A percentile compares a stretch with the other conserved stretches of the same genome.
Conservation (phyloP, 2,888 invertebrate genomes). For the Apotomis capreana region DNA sequence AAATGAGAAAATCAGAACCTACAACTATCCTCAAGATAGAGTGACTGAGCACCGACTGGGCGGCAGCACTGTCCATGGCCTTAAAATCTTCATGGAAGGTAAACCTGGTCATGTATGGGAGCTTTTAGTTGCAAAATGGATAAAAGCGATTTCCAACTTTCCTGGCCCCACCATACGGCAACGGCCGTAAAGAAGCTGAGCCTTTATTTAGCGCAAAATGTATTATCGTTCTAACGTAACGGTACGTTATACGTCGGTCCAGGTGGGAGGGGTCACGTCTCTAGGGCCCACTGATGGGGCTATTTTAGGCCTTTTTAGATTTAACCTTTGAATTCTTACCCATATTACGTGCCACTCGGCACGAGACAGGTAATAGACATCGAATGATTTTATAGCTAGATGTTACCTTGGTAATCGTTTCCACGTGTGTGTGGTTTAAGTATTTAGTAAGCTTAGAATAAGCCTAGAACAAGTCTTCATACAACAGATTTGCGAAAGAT, state of each 20-base stretch:
- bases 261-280: constrained; percentile 35
- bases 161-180: constrained; percentile 18
- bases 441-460: too few relatives aligned
- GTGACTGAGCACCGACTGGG: constrained; percentile 95
- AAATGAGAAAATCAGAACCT: constrained; percentile 98
- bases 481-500: too few relatives aligned
- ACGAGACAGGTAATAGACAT: too few relatives aligned
- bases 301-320: constrained; percentile 10
- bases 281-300: constrained; percentile 17
- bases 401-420: too few relatives aligned
- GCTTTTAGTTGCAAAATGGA: constrained; percentile 26
- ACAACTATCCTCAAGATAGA: constrained; percentile 97
- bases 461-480: too few relatives aligned
- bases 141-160: not conserved
- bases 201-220: constrained; percentile 39
- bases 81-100: constrained; percentile 89
- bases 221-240: constrained; percentile 27
- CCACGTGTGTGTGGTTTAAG: too few relatives aligned
- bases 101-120: constrained; percentile 84
- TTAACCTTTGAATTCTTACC: not conserved
- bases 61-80: constrained; percentile 86
- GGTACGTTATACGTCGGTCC: constrained; percentile 32
- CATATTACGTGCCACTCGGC: too few relatives aligned
- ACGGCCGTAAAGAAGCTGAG: constrained; percentile 25
- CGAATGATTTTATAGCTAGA: too few relatives aligned